Conservation (phyloP, 2,797 vertebrate species). For the Neostethus bicornis region DNA sequence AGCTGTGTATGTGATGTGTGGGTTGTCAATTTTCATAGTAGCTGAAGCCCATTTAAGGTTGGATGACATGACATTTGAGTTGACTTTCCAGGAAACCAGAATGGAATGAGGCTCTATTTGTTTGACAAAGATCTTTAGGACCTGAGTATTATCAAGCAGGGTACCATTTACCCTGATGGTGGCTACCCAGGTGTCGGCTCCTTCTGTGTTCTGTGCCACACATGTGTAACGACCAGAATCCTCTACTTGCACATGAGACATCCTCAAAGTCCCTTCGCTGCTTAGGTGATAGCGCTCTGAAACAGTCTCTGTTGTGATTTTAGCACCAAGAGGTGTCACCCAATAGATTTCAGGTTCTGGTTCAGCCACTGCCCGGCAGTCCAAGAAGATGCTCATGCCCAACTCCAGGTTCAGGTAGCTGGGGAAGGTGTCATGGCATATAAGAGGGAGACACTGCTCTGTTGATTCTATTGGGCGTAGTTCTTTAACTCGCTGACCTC, state of each 20-base stretch:
- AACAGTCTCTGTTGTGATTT: constrained; percentile 87
- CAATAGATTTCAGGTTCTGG: constrained; percentile 98
- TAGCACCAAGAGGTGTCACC: constrained; percentile 93
- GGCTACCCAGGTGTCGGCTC: constrained; percentile 90
- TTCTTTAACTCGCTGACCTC: constrained; percentile 89
- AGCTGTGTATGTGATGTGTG: constrained; percentile 97
- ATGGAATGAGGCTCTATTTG: constrained; percentile 94
- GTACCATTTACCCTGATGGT: constrained; percentile 93
- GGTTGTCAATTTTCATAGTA: constrained; percentile 98
- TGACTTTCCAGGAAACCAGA: constrained; percentile 95
- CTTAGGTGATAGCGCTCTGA: constrained; percentile 91
- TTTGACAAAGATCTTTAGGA: constrained; percentile 96
- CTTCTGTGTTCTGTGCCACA: constrained; percentile 94
- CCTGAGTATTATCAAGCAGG: constrained; percentile 88
- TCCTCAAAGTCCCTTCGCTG: constrained; percentile 88
- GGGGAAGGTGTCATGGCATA: constrained; percentile 91
- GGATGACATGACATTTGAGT: constrained; percentile 93
- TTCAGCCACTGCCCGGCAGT: constrained; percentile 95
- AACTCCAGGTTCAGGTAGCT: constrained; percentile 87
- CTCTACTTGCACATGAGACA: constrained; percentile 88
- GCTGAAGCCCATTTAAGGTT: constrained; percentile 97
- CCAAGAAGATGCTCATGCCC: constrained; percentile 86
- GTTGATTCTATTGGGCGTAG: constrained; percentile 81
- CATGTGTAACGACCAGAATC: constrained; percentile 95
- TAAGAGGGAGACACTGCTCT: constrained; percentile 95